phyloP scores from a whole-genome alignment of 92 coral and sea anemone genomes.

The Anthopleura xanthogrammica region DNA sequence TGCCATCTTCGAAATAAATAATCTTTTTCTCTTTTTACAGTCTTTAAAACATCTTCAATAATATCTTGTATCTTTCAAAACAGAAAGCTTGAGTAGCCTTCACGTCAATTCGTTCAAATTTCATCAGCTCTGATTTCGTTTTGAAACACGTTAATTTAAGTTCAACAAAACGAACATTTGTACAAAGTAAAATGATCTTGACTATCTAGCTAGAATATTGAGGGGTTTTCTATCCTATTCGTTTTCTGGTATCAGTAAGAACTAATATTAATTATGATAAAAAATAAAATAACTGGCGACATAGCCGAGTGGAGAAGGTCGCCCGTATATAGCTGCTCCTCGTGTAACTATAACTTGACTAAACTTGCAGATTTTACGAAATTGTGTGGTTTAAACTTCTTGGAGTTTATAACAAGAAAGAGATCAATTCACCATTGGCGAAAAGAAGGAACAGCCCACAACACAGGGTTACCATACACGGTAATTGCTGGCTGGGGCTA shows the following conservation, averaged over 20 bases:
- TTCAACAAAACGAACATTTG: conserved; percentile 35
- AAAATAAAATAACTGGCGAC: not conserved
- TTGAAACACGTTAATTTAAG: conserved; percentile 5
- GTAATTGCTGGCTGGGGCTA: conserved; percentile 1
- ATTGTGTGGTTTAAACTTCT: not conserved
- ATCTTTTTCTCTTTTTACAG: conserved; percentile 24
- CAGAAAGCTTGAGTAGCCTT: conserved; percentile 11
- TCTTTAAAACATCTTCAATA: conserved; percentile 21
- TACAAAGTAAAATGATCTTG: conserved; percentile 3
- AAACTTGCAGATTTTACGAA: not conserved
- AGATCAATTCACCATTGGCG: conserved; percentile 18
- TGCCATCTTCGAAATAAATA: conserved; percentile 25
- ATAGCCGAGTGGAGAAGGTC: not conserved
- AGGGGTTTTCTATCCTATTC: not conserved
- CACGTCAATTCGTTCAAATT: not conserved
- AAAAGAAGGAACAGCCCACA: not conserved
- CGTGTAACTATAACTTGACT: not conserved
- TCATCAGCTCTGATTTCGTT: conserved; percentile 4
- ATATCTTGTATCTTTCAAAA: conserved; percentile 5
- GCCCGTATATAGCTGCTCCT: not conserved
- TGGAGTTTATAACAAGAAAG: conserved; percentile 5
- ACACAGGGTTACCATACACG: not conserved
- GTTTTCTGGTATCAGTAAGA: not conserved
- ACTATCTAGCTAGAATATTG: not conserved
- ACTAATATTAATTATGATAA: not conserved